Evolutionary conservation across 2,113 vertebrate species (phyloP), one percentile per base, ranked within the genome.

Genomic region (Laterallus jamaicensis): DNA sequence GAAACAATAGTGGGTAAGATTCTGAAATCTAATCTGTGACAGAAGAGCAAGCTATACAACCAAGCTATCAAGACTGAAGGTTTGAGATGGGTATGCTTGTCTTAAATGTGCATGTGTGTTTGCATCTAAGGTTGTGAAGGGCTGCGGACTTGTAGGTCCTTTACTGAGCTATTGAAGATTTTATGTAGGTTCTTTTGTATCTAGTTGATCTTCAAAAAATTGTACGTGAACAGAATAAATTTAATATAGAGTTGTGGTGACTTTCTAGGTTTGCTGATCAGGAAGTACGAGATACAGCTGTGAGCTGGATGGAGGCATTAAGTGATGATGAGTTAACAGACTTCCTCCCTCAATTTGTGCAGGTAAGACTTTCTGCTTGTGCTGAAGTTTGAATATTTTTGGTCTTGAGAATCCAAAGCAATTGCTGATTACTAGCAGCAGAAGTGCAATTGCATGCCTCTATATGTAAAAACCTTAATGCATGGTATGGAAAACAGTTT

Each of bases 341-440:
- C 94, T 99, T 99, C 93, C 98, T 99, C 56, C 99, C 99, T 67
- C 99, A 99, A 39, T 98, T 99, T 89, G 99, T 99, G 17, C 99
- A 99, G 98, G 99, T 99, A 92, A 96, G 88, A 73, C 60, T 77
- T 95, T 54, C 66, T 87, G 39, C 42, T 28, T 69, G 19, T 14
- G 10, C 13, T 39, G 32, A 60, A 35, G 16, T 37, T 71, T 47
- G 22, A 49, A 4, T 22, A 42, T 58, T 50, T 49, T 76, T 74
- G 2, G 2, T 71, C 15, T 78, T 49, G 26, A 86, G 80, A 94
- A 62, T 15, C 2, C 4, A 29, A 63, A 83, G 42, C 16, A 74
- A 55, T 71, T 81, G 19, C 32, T 68, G 40, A 26, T 67, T 47
- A 25, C 15, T 28, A 12, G 11, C 39, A 39, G 49, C 56, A 68